Base-by-base conservation (phyloP, 2,797 vertebrate species). In the Syngnathus acus region DNA sequence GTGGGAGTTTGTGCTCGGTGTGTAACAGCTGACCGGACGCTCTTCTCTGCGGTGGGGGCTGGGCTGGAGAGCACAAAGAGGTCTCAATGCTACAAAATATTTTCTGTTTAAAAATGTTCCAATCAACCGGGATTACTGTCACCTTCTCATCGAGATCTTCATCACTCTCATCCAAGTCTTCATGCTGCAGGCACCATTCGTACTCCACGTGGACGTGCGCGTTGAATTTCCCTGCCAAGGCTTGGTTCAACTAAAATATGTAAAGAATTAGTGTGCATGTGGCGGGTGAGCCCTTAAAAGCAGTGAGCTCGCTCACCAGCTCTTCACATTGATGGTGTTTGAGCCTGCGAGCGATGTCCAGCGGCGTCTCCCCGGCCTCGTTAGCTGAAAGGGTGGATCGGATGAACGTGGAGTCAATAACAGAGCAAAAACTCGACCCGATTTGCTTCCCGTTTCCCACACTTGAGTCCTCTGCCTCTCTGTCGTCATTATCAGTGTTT, bases 171-270 rank as follows among this genome's bases (percentile, higher is more conserved):
- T 99, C 97, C 78, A 99, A 81, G 84, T 99, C 96, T 83, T 96
- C 95, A 0, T 96, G 94, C 67, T 96, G 94, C 77, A 99, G 87
- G 21, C 96, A 89, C 96, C 97, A 99, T 67, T 99, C 97, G n/a
- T 98, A 99, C 78, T 99, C 97, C 0, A 99, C 96, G 0, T 99
- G 97, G 43, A 98, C 95, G 8, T 99, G 97, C 57, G 93, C 93
- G 68, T 98, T 98, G 79, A 99, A 96, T 78, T 95, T 95, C 71
- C 97, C 97, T 0, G 94, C 93, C 62, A 98, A 87, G 3, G 95
- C 96, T 69, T 98, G 95, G 74, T 89, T 93, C 66, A 99, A 89
- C 97, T 99, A 72, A n/a, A 72, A 73, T 26, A 78, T 26, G 68
- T 0, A 38, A 66, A 58, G 13, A 59, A 66, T 65, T 61, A 72